A percentile compares a stretch with the other conserved stretches of the same genome.
These are phyloP conservation scores for Naso thynnoides DNA, from an alignment of 2,797 vertebrate genomes.

Conservation along the genomic window DNA sequence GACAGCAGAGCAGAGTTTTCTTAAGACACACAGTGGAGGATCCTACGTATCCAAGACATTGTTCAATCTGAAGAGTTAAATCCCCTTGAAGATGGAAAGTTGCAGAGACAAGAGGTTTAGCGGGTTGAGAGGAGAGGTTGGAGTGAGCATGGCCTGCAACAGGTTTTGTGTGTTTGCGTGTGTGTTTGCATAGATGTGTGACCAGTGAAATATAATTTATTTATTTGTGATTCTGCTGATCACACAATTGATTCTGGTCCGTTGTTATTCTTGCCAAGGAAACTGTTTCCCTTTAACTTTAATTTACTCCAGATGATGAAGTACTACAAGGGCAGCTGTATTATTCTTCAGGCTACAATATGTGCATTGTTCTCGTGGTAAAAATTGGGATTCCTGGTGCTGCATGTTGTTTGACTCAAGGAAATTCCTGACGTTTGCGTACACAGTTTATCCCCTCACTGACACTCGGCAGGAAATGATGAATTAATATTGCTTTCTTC, in stretches of 20 bases:
- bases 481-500: conserved; percentile 25
- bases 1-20: conserved; percentile 26
- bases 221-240: conserved; percentile 65
- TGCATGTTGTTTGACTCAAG: conserved; percentile 19
- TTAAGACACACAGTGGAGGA: conserved; percentile 25
- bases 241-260: conserved; percentile 49
- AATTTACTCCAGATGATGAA: conserved; percentile 73
- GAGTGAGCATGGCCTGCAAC: conserved; percentile 5
- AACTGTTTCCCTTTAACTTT: conserved; percentile 56
- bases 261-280: conserved; percentile 34
- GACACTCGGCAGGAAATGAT: conserved; percentile 12
- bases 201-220: conserved; percentile 39
- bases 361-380: conserved; percentile 6
- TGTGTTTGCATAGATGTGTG: conserved; percentile 22
- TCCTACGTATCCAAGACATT: conserved; percentile 53
- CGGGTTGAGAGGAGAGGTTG: conserved; percentile 29
- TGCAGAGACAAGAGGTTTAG: conserved; percentile 54
- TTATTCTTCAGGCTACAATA: conserved; percentile 33
- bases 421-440: conserved; percentile 19
- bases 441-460: conserved; percentile 13
- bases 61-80: conserved; percentile 38
- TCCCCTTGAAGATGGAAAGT: conserved; percentile 45
- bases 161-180: conserved; percentile 21
- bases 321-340: conserved; percentile 35
- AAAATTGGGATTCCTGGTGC: conserved; percentile 14